phyloP scores from a whole-genome alignment of 2,797 vertebrate species.

The Nyctalus aviator region DNA sequence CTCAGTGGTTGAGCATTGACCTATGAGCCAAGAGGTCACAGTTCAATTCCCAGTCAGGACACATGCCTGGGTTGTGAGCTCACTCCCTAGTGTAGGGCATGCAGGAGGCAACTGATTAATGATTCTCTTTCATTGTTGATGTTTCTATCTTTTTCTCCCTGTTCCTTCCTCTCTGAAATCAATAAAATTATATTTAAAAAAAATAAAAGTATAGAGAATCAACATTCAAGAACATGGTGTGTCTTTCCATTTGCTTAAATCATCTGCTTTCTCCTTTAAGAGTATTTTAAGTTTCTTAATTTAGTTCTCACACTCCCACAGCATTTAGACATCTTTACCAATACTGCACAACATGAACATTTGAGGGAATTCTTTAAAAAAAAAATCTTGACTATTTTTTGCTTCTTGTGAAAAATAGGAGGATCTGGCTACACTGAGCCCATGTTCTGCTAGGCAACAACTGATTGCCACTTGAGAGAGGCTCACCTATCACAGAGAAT shows the following conservation, averaged over 20 bases:
- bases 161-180: too few relatives aligned
- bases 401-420: conserved; percentile 41
- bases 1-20: too few relatives aligned
- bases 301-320: neutral
- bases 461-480: neutral
- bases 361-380: neutral
- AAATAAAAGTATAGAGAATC: neutral
- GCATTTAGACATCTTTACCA: neutral
- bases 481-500: neutral
- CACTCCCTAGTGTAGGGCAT: too few relatives aligned
- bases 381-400: neutral
- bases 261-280: neutral
- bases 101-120: too few relatives aligned
- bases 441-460: neutral
- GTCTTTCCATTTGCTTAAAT: neutral
- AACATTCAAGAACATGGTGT: neutral
- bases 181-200: too few relatives aligned
- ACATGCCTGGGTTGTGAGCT: too few relatives aligned
- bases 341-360: conserved; percentile 38
- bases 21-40: too few relatives aligned
- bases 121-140: too few relatives aligned
- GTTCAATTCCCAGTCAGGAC: too few relatives aligned
- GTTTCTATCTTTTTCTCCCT: too few relatives aligned
- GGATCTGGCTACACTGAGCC: neutral
- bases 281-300: conserved; percentile 41